A percentile compares a stretch with the other conserved stretches of the same genome.
phyloP scores from a whole-genome alignment of 1,140 invertebrate species.

The Apis dorsata region DNA sequence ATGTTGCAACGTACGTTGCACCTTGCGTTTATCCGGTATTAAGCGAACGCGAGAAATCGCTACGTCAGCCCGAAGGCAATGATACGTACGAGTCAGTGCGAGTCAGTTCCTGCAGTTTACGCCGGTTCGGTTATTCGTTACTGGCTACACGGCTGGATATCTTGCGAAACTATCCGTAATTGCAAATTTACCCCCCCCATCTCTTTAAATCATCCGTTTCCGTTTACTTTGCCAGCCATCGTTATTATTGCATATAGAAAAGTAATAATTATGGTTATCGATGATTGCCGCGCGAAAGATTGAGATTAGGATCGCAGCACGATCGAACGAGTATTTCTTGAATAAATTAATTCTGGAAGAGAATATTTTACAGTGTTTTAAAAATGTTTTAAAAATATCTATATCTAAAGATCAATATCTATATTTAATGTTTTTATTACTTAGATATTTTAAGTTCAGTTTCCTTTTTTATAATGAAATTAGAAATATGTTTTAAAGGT shows the following conservation, averaged over 20 bases:
- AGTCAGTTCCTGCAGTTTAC: neutral
- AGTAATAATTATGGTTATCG: neutral
- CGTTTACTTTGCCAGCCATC: neutral
- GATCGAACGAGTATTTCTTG: too few species aligned
- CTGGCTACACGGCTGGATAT: neutral
- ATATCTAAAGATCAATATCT: too few species aligned
- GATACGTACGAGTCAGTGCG: neutral
- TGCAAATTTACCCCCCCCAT: neutral
- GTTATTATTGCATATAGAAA: too few species aligned
- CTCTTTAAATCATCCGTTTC: neutral
- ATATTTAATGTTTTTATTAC: too few species aligned
- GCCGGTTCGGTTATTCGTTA: neutral
- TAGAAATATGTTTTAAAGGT: too few species aligned
- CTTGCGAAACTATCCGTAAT: neutral
- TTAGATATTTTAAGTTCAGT: too few species aligned
- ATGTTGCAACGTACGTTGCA: constrained; percentile 1
- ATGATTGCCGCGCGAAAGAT: too few species aligned
- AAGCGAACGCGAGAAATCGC: constrained; percentile 22
- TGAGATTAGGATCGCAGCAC: too few species aligned
- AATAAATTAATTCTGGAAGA: too few species aligned
- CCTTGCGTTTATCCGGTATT: constrained; percentile 22
- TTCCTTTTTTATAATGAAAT: too few species aligned
- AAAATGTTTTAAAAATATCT: too few species aligned
- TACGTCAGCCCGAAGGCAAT: neutral
- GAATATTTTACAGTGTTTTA: too few species aligned